phyloP scores from a whole-genome alignment of 2,797 vertebrate species.

The Numenius phaeopus region DNA sequence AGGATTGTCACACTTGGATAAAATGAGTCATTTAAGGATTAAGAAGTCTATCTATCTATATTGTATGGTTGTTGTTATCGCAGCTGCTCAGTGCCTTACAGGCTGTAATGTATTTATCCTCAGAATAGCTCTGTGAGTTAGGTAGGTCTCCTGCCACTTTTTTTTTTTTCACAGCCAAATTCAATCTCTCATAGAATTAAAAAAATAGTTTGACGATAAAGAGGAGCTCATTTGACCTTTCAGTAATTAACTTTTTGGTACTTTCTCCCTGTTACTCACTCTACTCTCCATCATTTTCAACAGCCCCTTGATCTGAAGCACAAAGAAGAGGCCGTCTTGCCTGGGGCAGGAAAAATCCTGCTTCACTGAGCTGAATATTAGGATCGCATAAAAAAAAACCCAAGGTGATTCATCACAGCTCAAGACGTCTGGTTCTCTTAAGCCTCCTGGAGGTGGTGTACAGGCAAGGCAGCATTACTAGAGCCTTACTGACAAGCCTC shows the following conservation, averaged over 20 bases:
- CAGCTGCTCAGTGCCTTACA: background rate
- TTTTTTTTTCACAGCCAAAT: background rate
- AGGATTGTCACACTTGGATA: background rate
- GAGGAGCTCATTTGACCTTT: conserved; percentile 17
- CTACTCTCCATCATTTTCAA: background rate
- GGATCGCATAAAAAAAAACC: background rate
- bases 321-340: conserved; percentile 20
- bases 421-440: background rate
- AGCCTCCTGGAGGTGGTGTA: background rate
- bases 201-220: background rate
- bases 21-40: background rate
- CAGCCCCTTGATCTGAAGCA: conserved; percentile 1
- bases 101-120: background rate
- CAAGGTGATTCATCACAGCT: conserved; percentile 41
- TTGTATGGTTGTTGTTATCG: rapidly evolving
- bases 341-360: conserved; percentile 51
- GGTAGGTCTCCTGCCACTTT: background rate
- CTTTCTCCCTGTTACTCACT: conserved; percentile 23
- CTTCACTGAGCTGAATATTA: conserved; percentile 36
- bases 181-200: background rate
- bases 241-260: conserved; percentile 37
- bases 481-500: background rate
- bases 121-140: background rate
- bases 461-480: background rate
- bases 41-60: background rate